Evolutionary conservation across 2,797 vertebrate genomes (phyloP), one percentile per base, ranked within the genome.

Genomic region (Craterocephalus amniculus): DNA sequence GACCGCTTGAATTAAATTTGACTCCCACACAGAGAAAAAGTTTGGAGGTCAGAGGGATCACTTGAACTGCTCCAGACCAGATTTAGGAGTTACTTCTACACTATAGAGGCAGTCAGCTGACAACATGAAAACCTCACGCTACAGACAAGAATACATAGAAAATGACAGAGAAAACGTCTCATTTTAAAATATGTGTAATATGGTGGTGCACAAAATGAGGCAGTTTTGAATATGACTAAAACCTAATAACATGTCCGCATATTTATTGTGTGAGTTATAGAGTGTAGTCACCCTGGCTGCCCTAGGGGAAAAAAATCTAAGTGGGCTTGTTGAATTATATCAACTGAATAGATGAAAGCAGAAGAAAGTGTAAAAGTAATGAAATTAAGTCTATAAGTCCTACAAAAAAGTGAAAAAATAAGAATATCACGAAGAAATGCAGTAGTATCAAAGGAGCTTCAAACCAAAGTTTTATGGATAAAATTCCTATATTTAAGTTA

Each of bases 1-100:
- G 22, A 58, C 55, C 57, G 29, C 68, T 87, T 85, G 78, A 85
- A 89, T 79, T 80, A 67, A 81, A 79, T 58, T 67, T 61, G 76
- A 86, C 77, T 70, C 40, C 3, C 22, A 22, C 70, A 70, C 57
- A 31, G 61, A 68, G 77, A 68, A 76, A 87, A 87, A 58, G 45
- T 70, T 58, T 22, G 8, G 32, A 78, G 83, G 88, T 85, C 69
- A 71, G 26, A 58, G 9, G 58, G 69, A 83, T 77, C 29, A 4
- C 40, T 74, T 75, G 27, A 12, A 63, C 74, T 26, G 9, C 58
- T 81, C 58, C 31, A 70, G 59, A 51, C 48, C 27, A 63, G 73
- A 71, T 63, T 63, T 38, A 34, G 27, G 13, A 12, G 38, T 45
- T 18, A 36, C 63, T 72, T 78, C 22, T 68, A 18, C 11, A 22